These are phyloP conservation scores for Trichonephila clavipes DNA, from an alignment of 1,140 invertebrate genomes.

Conservation along the genomic window DNA sequence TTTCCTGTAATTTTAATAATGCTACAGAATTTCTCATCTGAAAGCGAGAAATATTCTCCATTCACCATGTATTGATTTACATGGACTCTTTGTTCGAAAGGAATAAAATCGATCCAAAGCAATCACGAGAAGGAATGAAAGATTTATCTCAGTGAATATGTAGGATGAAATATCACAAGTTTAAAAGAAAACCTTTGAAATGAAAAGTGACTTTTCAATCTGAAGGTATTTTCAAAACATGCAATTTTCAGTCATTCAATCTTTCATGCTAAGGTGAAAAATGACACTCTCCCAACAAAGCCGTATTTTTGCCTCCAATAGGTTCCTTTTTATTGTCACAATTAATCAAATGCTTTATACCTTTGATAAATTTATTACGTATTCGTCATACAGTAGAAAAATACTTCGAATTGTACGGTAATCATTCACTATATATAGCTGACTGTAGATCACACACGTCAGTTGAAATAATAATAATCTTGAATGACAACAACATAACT, in stretches of 20 bases:
- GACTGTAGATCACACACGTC: too few relatives aligned
- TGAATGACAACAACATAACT: too few relatives aligned
- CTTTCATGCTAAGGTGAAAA: not conserved
- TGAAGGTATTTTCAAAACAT: slow-evolving; percentile 9
- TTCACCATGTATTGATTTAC: not conserved
- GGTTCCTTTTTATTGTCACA: not conserved
- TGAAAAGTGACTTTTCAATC: slow-evolving; percentile 23
- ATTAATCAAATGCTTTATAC: not conserved
- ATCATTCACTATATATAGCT: too few relatives aligned
- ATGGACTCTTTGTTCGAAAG: not conserved
- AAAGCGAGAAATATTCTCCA: too few relatives aligned
- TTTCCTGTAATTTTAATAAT: too few relatives aligned
- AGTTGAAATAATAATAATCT: too few relatives aligned
- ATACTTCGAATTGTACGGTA: too few relatives aligned
- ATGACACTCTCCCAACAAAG: not conserved
- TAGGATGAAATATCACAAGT: not conserved
- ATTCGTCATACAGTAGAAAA: not conserved
- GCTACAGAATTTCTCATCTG: too few relatives aligned
- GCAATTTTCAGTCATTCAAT: slow-evolving; percentile 22
- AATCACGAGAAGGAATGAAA: not conserved
- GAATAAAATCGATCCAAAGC: slow-evolving; percentile 24
- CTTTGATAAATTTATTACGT: not conserved
- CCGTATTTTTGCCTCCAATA: not conserved
- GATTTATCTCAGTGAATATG: not conserved
- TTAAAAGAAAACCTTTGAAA: not conserved